Base-by-base conservation (phyloP, 1,140 invertebrate genomes). In the Dinoponera quadriceps region DNA sequence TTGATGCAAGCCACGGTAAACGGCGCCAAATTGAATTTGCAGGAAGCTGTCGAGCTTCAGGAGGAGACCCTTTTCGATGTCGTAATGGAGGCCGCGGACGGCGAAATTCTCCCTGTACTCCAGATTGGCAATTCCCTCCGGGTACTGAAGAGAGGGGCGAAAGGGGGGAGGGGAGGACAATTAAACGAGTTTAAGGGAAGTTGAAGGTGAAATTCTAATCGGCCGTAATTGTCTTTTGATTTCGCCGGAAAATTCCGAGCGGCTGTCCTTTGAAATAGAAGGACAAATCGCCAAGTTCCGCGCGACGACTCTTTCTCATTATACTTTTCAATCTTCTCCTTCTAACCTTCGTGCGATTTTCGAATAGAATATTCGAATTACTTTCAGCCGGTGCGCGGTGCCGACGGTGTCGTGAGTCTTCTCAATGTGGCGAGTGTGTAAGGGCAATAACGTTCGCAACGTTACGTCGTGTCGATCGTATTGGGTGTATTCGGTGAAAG, bases 21-120 rank as follows among this genome's bases (percentile, higher is more conserved):
- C 98, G 48, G 98, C 97, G 51, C 98, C 98, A 91, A 98, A 96
- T 93, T 99, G 98, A 88, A 99, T 98, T 96, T 99, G 98, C 85
- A 99, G 95, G 94, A 99, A 99, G 20, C 98, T 98, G 94, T 99
- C 98, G 87, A 99, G 95, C 94, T 99, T 99, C 86, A 99, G 95
- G 18, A 99, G 94, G n/a, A 99, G 93, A 44, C 98, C 98, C 94
- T 99, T 98, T 93, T 98, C 97, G 91, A 99, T 98, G 93, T 99
- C 99, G 95, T 98, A 99, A 94, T 99, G 98, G 9, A 99, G 95
- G 73, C 99, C 98, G 75, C 98, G 95, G 5, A 99, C 97, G 20
- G 98, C 98, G 95, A 99, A 99, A 84, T 97, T 96, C 29, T 98
- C 97, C 91, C 97, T 96, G 92, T 99, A 99, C 88, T 98, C 95